These are phyloP conservation scores for Abscondita cerata DNA, from an alignment of 2,888 invertebrate species.

Conservation along the genomic window DNA sequence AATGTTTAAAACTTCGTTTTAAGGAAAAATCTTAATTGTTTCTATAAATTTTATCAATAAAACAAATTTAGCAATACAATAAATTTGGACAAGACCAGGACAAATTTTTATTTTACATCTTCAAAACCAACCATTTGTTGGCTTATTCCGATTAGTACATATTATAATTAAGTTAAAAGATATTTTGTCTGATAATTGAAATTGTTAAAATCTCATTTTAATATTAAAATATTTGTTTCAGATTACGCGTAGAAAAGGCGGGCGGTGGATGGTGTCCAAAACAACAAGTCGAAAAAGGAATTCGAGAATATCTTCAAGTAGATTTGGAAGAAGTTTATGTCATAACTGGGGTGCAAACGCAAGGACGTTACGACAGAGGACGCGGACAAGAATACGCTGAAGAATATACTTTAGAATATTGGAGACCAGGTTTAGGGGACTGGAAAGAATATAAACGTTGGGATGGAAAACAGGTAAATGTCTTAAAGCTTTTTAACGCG, in stretches of 20 bases:
- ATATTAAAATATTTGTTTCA: constrained; percentile 59
- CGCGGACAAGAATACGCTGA: constrained; percentile 78
- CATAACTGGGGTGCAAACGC: constrained; percentile 76
- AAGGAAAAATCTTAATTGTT: too few relatives aligned
- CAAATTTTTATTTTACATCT: too few relatives aligned
- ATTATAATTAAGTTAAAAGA: too few relatives aligned
- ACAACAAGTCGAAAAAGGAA: constrained; percentile 67
- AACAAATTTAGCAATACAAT: too few relatives aligned
- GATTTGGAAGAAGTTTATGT: constrained; percentile 68
- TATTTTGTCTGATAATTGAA: too few relatives aligned
- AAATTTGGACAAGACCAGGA: too few relatives aligned
- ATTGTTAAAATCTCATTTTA: too few relatives aligned
- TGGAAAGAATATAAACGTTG: constrained; percentile 72
- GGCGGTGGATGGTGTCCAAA: constrained; percentile 84
- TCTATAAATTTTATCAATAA: too few relatives aligned
- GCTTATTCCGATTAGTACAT: too few relatives aligned
- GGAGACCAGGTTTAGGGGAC: constrained; percentile 65
- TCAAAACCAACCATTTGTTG: too few relatives aligned
- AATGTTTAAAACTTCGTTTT: too few relatives aligned
- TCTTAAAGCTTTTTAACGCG: too few relatives aligned
- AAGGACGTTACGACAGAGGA: constrained; percentile 79
- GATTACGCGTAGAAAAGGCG: constrained; percentile 71
- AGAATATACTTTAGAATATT: constrained; percentile 74
- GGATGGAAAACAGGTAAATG: constrained; percentile 69
- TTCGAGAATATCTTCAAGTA: constrained; percentile 72